Base-by-base conservation (phyloP, 2,888 invertebrate species). In the Merodon equestris region DNA sequence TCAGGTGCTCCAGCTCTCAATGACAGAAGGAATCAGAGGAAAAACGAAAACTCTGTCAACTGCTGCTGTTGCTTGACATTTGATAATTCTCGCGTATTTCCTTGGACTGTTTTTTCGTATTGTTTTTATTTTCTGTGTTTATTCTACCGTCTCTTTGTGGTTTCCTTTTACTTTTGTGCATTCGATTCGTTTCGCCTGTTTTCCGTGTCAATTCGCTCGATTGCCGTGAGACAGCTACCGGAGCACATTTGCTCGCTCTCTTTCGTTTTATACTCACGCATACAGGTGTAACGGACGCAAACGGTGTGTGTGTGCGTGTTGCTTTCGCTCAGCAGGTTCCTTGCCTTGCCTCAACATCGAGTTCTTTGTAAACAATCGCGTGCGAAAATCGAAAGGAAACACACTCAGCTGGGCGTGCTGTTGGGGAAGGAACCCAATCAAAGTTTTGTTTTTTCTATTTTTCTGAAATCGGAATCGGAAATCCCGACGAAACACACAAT, bases 301-400 rank as follows among this genome's bases (percentile, higher is more conserved):
- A 27, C 27, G 7, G 27, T 27, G 27, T 27, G 27, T 27, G 27
- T 27, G 2, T 27, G 27, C 27, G 27, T 27, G 27, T 58, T 44
- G 58, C 57, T 57, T 36, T 57, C 60, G 36, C 42, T 57, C 42
- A 27, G 70, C 72, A 61, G 53, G 57, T 76, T 71, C 64, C 40
- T 40, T 40, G 40, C 40, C 27, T 40, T 40, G 40, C 40, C 40
- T 3, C 40, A 10, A 40, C 40, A 2, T 3, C 40, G 10, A 15
- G 60, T 66, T 74, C 68, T 64, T 58, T 68, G 79, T 79, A 79
- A 74, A 73, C 73, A 73, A 73, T 64, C 66, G 64, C 66, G 58
- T 73, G 73, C 73, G 66, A 73, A 73, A 66, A 66, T 66, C 42
- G 27, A 50, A 74, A 60, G 50, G 68, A 51, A 40, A 57, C 56